Conservation (phyloP, 2,113 vertebrate species). For the Tamias sibiricus region DNA sequence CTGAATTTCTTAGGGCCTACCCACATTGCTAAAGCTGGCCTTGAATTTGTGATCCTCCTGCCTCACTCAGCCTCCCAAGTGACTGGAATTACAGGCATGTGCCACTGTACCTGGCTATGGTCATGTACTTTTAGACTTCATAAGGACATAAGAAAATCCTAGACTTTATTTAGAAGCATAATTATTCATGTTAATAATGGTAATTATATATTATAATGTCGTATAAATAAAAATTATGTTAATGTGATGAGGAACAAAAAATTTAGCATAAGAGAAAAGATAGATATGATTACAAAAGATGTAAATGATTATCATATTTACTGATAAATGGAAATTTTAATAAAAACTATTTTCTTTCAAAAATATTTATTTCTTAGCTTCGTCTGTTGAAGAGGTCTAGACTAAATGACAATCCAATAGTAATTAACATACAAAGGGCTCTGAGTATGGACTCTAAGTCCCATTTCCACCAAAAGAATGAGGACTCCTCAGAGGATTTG, state of each 20-base stretch:
- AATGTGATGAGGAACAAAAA: not conserved
- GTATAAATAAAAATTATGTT: not conserved
- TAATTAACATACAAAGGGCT: not conserved
- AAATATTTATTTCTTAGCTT: not conserved
- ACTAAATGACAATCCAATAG: not conserved
- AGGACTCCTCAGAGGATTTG: not conserved
- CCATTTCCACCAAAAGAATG: not conserved
- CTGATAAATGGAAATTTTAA: constrained; percentile 3
- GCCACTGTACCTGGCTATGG: too few relatives aligned
- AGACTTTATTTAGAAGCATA: not conserved
- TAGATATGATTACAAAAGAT: not conserved
- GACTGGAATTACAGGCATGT: too few relatives aligned
- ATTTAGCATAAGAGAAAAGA: not conserved
- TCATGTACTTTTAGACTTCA: not conserved
- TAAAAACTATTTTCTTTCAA: not conserved
- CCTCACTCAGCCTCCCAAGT: too few relatives aligned
- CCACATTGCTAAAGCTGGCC: too few relatives aligned
- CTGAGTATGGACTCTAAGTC: not conserved
- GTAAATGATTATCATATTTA: not conserved
- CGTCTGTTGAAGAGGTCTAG: not conserved
- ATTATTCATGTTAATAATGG: not conserved
- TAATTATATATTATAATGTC: not conserved
- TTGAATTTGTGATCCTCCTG: too few relatives aligned
- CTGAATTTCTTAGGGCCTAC: too few relatives aligned
- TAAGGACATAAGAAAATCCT: not conserved